These are phyloP conservation scores for Lagenorhynchus albirostris DNA, from an alignment of 2,113 vertebrate genomes.

Conservation along the genomic window DNA sequence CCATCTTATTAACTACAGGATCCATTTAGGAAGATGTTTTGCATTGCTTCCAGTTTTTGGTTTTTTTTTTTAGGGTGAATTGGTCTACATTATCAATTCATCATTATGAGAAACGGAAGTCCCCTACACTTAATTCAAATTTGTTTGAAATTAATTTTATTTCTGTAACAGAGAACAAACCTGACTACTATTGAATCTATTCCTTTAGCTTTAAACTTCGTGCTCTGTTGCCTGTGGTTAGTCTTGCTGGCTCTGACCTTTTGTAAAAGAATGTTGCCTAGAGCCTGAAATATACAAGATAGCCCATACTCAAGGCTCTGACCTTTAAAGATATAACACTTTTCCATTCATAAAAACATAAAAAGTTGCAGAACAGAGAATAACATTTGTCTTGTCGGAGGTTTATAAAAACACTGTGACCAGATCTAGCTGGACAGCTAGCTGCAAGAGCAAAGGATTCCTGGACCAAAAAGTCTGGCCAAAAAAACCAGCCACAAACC, in stretches of 20 bases:
- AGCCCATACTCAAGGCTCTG: background rate
- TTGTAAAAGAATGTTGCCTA: background rate
- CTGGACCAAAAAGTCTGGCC: background rate
- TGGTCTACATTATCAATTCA: background rate
- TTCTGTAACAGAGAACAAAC: background rate
- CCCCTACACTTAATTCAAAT: background rate
- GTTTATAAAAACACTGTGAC: background rate
- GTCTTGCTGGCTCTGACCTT: background rate
- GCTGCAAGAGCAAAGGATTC: background rate
- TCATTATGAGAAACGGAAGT: background rate
- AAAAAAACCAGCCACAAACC: background rate
- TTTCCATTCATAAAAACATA: background rate
- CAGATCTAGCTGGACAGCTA: background rate
- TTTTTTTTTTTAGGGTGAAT: background rate
- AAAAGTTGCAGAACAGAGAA: background rate
- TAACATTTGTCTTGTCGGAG: background rate
- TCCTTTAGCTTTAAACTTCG: background rate
- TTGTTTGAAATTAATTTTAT: conserved; percentile 39
- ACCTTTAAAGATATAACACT: background rate
- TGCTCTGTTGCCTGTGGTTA: background rate
- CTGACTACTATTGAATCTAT: background rate
- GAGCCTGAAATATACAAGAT: background rate
- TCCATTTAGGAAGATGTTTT: background rate
- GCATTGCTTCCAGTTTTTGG: background rate
- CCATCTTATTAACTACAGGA: background rate